Evolutionary conservation across 2,797 vertebrate genomes (phyloP).

Genomic region (Trachops cirrhosus): DNA sequence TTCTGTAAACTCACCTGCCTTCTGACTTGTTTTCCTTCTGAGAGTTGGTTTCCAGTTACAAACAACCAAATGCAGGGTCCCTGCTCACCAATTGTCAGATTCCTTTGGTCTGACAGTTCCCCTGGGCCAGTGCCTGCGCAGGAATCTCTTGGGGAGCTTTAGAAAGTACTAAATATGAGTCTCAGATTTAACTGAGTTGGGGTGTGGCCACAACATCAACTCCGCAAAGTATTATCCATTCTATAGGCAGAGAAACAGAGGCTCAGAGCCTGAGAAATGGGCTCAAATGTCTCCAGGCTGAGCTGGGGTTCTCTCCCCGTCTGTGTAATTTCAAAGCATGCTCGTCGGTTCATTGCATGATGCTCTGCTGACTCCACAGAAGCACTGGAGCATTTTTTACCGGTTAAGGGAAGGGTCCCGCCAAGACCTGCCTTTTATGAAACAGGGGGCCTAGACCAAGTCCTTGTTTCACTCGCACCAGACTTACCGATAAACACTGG

Average conservation of each 20-base stretch:
- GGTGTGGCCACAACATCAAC: background rate
- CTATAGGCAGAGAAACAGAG: background rate
- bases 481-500: background rate
- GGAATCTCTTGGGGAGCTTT: background rate
- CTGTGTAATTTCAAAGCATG: accelerated
- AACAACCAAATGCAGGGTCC: accelerated
- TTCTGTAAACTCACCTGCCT: background rate
- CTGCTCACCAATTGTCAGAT: accelerated
- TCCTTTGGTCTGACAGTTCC: background rate
- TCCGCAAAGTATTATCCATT: background rate
- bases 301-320: accelerated
- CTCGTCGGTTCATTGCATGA: accelerated
- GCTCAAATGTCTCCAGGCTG: accelerated
- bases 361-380: background rate
- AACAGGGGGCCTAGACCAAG: too few species aligned
- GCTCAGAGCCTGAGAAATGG: background rate
- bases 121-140: background rate
- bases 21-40: background rate
- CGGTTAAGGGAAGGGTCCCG: background rate
- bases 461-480: background rate
- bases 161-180: background rate
- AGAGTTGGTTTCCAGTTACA: background rate
- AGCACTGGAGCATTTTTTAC: background rate
- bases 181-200: background rate
- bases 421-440: background rate